phyloP scores from a whole-genome alignment of 2,888 invertebrate species.

The Acrobasis suavella region DNA sequence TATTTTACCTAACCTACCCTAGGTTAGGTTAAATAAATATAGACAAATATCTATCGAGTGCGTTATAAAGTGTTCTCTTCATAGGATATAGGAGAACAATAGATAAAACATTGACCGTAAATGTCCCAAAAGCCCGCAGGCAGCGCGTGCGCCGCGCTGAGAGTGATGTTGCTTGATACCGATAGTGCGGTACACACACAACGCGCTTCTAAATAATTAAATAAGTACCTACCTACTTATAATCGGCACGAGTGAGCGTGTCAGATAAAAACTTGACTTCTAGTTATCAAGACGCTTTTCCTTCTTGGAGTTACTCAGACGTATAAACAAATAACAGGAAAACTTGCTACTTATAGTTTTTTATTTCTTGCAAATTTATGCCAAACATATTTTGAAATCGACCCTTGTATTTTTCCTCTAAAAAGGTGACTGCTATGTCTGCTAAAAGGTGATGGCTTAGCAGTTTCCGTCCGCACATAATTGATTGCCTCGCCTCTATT shows the following conservation, averaged over 20 bases:
- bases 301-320: slow-evolving; percentile 12
- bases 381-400: slow-evolving; percentile 21
- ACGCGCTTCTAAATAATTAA: too few relatives aligned
- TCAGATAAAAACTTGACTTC: slow-evolving; percentile 7
- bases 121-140: too few relatives aligned
- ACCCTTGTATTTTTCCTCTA: slow-evolving; percentile 7
- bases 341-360: slow-evolving; percentile 11
- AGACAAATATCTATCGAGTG: too few relatives aligned
- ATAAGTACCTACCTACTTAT: background rate
- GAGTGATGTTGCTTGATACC: too few relatives aligned
- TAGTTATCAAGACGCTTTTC: slow-evolving; percentile 9
- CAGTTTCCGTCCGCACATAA: slow-evolving; percentile 42
- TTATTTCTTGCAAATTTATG: background rate
- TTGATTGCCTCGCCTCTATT: slow-evolving; percentile 36
- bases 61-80: too few relatives aligned
- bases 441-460: slow-evolving; percentile 25
- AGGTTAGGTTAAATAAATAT: too few relatives aligned
- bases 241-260: slow-evolving; percentile 30
- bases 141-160: too few relatives aligned
- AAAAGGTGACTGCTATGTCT: background rate
- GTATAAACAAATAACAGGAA: slow-evolving; percentile 17
- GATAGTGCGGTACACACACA: too few relatives aligned
- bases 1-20: too few relatives aligned
- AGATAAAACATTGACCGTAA: too few relatives aligned
- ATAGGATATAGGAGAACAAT: too few relatives aligned